Percentiles rank a stretch among this genome's conserved stretches.
Conservation (phyloP, 2,797 vertebrate genomes). For the Eidolon dupreanum region DNA sequence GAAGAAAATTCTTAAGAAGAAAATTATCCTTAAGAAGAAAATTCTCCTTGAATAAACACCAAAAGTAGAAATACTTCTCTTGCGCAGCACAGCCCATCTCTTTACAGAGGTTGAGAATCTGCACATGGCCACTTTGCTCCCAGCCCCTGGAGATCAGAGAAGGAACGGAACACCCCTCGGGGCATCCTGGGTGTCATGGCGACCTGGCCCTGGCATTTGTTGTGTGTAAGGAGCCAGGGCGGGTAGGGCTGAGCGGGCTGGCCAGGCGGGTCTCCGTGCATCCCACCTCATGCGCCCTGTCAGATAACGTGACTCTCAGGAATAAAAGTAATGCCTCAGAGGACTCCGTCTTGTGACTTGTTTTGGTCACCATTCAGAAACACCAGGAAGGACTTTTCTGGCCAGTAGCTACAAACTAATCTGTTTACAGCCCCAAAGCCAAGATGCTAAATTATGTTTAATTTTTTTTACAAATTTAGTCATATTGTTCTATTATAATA, state of each 20-base stretch:
- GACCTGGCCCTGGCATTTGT: not conserved
- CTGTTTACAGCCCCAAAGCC: not conserved
- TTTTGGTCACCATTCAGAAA: not conserved
- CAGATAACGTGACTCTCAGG: not conserved
- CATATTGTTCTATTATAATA: not conserved
- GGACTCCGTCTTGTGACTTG: not conserved
- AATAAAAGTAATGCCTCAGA: not conserved
- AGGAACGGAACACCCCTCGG: slow-evolving; percentile 59
- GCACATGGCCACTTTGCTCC: slow-evolving; percentile 52
- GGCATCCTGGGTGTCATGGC: not conserved
- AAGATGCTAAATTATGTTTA: not conserved
- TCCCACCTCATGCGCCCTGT: not conserved
- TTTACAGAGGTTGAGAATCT: slow-evolving; percentile 12
- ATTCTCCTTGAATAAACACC: not conserved
- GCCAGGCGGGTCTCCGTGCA: not conserved
- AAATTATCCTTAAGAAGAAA: slow-evolving; percentile 19
- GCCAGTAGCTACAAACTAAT: not conserved
- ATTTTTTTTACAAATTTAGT: not conserved
- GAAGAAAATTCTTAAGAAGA: too few species aligned
- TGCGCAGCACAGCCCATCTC: not conserved
- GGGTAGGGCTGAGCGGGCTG: not conserved
- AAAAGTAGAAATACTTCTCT: not conserved
- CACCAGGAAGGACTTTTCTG: not conserved
- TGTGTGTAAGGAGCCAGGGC: not conserved
- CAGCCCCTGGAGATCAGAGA: not conserved